Conservation (phyloP, 2,113 vertebrate genomes). For the Orientallactaga bullata region DNA sequence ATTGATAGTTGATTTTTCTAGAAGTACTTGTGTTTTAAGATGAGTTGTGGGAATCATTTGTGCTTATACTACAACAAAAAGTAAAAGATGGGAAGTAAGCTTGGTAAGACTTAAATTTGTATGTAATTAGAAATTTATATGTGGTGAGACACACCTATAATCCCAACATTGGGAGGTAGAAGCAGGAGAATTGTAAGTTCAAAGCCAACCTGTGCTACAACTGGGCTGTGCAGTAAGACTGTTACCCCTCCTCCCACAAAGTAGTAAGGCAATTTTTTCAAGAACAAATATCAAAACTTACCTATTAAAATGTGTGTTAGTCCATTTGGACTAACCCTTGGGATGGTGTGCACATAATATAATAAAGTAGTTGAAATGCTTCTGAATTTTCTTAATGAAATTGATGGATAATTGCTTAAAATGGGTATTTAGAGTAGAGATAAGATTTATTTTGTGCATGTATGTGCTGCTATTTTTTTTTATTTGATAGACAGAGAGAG, state of each 20-base stretch:
- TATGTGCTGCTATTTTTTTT: slow-evolving; percentile 38
- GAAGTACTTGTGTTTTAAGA: slow-evolving; percentile 45
- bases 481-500: too few relatives aligned
- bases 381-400: slow-evolving; percentile 27
- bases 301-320: slow-evolving; percentile 59
- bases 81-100: slow-evolving; percentile 30
- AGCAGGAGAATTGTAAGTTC: neutral
- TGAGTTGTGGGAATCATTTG: slow-evolving; percentile 5
- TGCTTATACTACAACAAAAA: neutral
- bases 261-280: neutral
- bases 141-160: neutral
- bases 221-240: neutral
- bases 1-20: slow-evolving; percentile 58
- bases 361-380: slow-evolving; percentile 47
- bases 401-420: slow-evolving; percentile 57
- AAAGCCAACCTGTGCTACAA: too few relatives aligned
- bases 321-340: slow-evolving; percentile 56
- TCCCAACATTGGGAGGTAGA: neutral
- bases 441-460: slow-evolving; percentile 54
- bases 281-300: slow-evolving; percentile 21
- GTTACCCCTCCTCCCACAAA: neutral
- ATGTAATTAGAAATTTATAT: neutral
- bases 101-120: slow-evolving; percentile 32
- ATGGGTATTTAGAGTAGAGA: slow-evolving; percentile 48
- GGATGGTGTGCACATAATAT: slow-evolving; percentile 45